Base-by-base conservation (phyloP, 2,888 invertebrate genomes). In the Polydrusus pterygomalis region DNA sequence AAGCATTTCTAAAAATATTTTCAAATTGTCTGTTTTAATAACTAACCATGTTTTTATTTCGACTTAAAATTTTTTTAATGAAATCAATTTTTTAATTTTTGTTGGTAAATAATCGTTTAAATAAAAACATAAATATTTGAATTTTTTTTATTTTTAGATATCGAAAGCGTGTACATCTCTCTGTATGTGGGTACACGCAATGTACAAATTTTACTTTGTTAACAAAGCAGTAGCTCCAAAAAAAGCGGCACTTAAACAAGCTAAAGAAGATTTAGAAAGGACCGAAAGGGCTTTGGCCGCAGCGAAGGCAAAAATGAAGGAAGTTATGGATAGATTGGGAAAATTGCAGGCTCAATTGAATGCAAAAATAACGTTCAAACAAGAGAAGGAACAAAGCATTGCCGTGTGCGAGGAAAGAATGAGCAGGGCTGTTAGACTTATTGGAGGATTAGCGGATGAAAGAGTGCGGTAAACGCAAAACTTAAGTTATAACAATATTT, bases 131-230 rank as follows among this genome's bases (percentile, higher is more conserved):
- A n/a, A n/a, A n/a, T n/a, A n/a, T n/a, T n/a, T n/a, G n/a, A n/a
- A n/a, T n/a, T n/a, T 30, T n/a, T 38, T 47, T 15, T 38, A 15
- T 81, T 68, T 81, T 82, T 83, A 92, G 92, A 93, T 93, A 11
- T 95, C 95, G 0, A 94, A 94, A 86, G 95, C 95, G 0, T 95
- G 95, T 83, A 92, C 92, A 78, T 94, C 94, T 0, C 88, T 96
- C 0, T 96, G 96, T 83, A 93, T 95, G 90, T 96, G 96, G 96
- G 93, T 97, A 38, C 94, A 95, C 81, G 97, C 97, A 0, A 96
- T 98, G 93, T 97, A 94, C 87, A 93, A 96, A 85, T 98, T 95
- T 87, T 97, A 97, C 85, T 93, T 94, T 84, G 96, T 97, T 0
- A 96, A 96, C 83, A 90, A 91, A 80, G 90, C 89, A 7, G 96